Percentiles rank a stretch among this genome's conserved stretches.
phyloP scores from a whole-genome alignment of 2,113 vertebrate genomes.

The Catharus fuscescens region DNA sequence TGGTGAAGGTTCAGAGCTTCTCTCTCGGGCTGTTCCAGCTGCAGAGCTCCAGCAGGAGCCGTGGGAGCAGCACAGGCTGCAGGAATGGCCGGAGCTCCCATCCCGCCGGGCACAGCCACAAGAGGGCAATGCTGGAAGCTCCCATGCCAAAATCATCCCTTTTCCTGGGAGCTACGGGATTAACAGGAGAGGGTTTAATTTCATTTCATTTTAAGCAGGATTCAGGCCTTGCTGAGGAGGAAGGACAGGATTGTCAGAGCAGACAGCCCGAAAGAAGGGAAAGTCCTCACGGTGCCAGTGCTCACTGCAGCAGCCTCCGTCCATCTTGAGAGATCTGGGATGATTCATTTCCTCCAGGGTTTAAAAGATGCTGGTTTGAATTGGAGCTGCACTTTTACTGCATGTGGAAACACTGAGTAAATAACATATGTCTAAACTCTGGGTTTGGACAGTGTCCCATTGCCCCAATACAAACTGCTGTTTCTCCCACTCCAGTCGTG shows the following conservation, averaged over 20 bases:
- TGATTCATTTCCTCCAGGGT: conserved; percentile 45
- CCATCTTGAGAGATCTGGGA: not conserved
- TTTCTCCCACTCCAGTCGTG: not conserved
- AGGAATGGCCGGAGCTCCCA: not conserved
- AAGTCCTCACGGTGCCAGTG: not conserved
- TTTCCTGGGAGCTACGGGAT: not conserved
- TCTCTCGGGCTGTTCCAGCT: not conserved
- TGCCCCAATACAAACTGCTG: not conserved
- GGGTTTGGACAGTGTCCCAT: conserved; percentile 33
- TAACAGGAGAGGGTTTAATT: not conserved
- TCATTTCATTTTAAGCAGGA: not conserved
- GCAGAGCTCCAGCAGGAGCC: not conserved
- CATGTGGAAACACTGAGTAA: conserved; percentile 54
- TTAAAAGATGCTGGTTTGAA: conserved; percentile 25
- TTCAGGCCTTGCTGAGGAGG: not conserved
- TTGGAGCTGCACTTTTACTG: conserved; percentile 53
- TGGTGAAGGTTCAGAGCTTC: not conserved
- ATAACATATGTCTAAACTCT: conserved; percentile 48
- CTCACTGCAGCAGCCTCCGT: not conserved
- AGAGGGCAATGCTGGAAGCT: not conserved
- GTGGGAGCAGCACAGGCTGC: not conserved
- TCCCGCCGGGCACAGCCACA: not conserved
- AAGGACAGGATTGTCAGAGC: not conserved
- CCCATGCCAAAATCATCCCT: accelerated
- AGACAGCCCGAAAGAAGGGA: not conserved